Evolutionary conservation across 2,888 invertebrate species (phyloP), one percentile per base, ranked within the genome.

Genomic region (Lithophane socia): DNA sequence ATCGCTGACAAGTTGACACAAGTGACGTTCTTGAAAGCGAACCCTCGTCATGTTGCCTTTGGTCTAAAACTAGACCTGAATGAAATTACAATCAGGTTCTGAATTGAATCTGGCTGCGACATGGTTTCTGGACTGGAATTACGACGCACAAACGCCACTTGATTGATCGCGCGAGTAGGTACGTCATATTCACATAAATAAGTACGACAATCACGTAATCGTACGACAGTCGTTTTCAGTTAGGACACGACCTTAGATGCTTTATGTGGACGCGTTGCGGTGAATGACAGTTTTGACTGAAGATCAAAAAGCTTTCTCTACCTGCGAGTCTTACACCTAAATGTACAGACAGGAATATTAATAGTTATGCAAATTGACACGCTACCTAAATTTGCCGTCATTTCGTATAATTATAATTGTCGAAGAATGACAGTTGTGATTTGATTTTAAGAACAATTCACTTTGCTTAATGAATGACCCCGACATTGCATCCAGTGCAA

Each of bases 41-140:
- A 88, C 89, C 89, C 87, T 87, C 66, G 83, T 88, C 86, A 88
- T 79, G 80, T 65, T 58, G 18, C 66, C 54, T 79, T 73, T 79
- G 58, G 83, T 82, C 79, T 80, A 73, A 82, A 75, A 70, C 74
- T 79, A 65, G 72, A 86, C 86, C 49, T 80, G 80, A 78, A 86
- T 83, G 60, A 83, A 83, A 82, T 88, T 82, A 83, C 60, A 86
- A 87, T 71, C 77, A 82, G 65, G 16, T 56, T 47, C 47, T 29
- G 29, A 67, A 56, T 47, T 77, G 63, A 74, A 71, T 77, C 37
- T 80, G 60, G 49, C 24, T n/a, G 73, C 5, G 56, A 61, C 60
- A n/a, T 54, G 12, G 24, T 64, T 18, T 61, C 21, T 54, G 3
- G 52, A 8, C 21, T 21, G 0, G 21, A 52, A 52, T 52, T 21